Conservation (phyloP, 2,113 vertebrate genomes). For the Hemichromis elongatus region DNA sequence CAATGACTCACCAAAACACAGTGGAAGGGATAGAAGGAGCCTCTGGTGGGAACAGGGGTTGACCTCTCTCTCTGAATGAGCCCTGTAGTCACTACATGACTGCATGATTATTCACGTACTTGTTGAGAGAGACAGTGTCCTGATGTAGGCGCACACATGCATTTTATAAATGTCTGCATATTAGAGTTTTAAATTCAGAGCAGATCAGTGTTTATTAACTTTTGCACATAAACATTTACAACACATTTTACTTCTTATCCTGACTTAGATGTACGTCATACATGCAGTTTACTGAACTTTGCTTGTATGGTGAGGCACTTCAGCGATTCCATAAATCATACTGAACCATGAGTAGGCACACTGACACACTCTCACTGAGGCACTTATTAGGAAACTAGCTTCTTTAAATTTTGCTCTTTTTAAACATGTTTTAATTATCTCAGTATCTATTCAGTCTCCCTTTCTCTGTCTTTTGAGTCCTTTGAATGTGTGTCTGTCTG, state of each 20-base stretch:
- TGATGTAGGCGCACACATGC: background rate
- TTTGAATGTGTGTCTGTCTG: background rate
- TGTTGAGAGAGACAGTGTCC: background rate
- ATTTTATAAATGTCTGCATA: background rate
- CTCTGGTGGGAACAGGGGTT: background rate
- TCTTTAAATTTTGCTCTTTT: background rate
- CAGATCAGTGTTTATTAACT: background rate
- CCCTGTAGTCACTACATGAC: background rate
- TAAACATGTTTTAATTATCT: background rate
- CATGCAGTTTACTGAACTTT: constrained; percentile 14
- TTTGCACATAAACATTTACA: background rate
- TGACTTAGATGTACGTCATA: background rate
- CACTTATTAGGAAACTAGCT: constrained; percentile 22
- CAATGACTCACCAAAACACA: constrained; percentile 18
- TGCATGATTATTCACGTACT: background rate
- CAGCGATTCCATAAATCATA: constrained; percentile 24
- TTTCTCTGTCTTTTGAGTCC: background rate
- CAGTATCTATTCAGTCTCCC: background rate
- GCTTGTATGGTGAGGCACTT: constrained; percentile 10
- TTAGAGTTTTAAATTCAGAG: background rate
- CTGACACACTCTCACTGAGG: background rate
- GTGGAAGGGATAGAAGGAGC: constrained; percentile 11
- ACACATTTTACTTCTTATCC: background rate
- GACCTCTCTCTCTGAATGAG: constrained; percentile 3
- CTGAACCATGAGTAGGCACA: background rate